Percentiles rank a stretch among this genome's conserved stretches.
Evolutionary conservation across 2,888 invertebrate species (phyloP).

Genomic region (Eurytoma adleriae): DNA sequence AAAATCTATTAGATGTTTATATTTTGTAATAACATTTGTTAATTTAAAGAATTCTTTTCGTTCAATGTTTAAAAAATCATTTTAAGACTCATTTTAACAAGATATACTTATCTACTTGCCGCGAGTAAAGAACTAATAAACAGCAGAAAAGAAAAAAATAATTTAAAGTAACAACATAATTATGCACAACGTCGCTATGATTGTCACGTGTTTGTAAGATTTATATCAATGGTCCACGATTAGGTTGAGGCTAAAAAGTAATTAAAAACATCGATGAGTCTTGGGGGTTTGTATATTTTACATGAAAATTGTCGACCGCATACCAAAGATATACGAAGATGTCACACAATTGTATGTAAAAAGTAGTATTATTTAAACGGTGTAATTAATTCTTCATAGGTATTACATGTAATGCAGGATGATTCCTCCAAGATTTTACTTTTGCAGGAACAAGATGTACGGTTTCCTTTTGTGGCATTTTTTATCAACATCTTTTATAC

Average conservation of each 20-base stretch:
- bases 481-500: constrained; percentile 17
- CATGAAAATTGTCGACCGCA: constrained; percentile 70
- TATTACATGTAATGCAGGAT: constrained; percentile 62
- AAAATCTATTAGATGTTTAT: constrained; percentile 55
- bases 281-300: constrained; percentile 67
- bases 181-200: constrained; percentile 47
- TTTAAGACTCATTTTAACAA: constrained; percentile 56
- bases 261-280: constrained; percentile 40
- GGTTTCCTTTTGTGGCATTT: constrained; percentile 23
- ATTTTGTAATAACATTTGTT: constrained; percentile 57
- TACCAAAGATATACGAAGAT: constrained; percentile 75
- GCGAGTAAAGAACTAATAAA: constrained; percentile 43
- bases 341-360: constrained; percentile 71
- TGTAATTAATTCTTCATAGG: constrained; percentile 61
- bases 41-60: constrained; percentile 51
- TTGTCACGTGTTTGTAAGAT: constrained; percentile 40
- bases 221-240: constrained; percentile 34
- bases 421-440: constrained; percentile 57
- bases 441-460: constrained; percentile 38
- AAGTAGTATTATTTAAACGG: constrained; percentile 65
- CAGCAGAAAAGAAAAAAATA: constrained; percentile 42
- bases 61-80: constrained; percentile 64
- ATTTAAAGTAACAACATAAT: constrained; percentile 37
- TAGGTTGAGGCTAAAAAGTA: constrained; percentile 34
- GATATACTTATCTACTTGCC: constrained; percentile 58